phyloP scores from a whole-genome alignment of 2,888 invertebrate species.

The Apamea sordens region DNA sequence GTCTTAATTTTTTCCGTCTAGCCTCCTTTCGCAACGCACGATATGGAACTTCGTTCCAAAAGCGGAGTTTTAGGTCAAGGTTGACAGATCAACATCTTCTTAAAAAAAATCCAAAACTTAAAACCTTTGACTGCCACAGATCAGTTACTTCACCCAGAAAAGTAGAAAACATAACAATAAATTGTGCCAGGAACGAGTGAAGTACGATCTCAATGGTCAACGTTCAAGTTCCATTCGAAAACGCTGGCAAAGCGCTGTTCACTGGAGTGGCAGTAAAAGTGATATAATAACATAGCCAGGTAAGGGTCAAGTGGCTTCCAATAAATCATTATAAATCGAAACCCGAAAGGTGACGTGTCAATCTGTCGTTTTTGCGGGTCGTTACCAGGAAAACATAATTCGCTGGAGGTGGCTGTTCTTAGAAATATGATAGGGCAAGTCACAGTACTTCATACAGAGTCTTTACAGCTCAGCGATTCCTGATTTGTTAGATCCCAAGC shows the following conservation, averaged over 20 bases:
- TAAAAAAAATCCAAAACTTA: neutral
- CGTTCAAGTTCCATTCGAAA: conserved; percentile 30
- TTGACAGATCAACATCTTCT: neutral
- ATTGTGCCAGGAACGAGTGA: conserved; percentile 13
- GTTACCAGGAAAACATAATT: conserved; percentile 40
- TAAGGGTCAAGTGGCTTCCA: conserved; percentile 22
- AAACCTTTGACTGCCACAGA: neutral
- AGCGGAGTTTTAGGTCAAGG: neutral
- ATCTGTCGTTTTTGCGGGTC: conserved; percentile 17
- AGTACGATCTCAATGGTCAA: conserved; percentile 38
- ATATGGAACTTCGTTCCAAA: too few species aligned
- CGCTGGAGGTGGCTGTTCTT: neutral
- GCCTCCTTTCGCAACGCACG: too few species aligned
- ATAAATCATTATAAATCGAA: conserved; percentile 51
- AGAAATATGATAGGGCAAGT: neutral
- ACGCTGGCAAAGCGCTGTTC: conserved; percentile 43
- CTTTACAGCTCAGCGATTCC: conserved; percentile 9
- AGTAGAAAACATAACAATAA: conserved; percentile 28
- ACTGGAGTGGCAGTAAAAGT: conserved; percentile 53
- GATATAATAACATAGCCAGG: conserved; percentile 54
- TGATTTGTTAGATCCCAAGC: conserved; percentile 21
- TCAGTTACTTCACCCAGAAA: neutral
- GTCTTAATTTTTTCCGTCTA: too few species aligned
- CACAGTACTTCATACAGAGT: conserved; percentile 8
- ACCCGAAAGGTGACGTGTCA: conserved; percentile 29